phyloP scores from a whole-genome alignment of 1,140 invertebrate species.

The Stenopsyche tienmushanensis region DNA sequence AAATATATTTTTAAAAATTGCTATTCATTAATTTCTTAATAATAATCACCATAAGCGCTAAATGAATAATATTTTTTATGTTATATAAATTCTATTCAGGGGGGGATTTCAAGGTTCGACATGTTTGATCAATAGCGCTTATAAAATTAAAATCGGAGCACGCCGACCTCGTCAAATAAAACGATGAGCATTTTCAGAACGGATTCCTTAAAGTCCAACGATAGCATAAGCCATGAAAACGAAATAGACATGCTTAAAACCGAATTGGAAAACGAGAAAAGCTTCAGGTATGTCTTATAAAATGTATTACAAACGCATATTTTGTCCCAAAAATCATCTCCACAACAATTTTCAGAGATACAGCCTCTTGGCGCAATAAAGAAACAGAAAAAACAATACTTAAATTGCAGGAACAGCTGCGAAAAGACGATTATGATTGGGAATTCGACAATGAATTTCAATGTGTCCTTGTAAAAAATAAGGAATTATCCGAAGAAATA shows the following conservation, averaged over 20 bases:
- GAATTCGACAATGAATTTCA: constrained; percentile 49
- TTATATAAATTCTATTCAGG: too few relatives aligned
- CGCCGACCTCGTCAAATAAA: too few relatives aligned
- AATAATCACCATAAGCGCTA: too few relatives aligned
- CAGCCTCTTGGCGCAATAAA: constrained; percentile 51
- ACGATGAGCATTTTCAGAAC: constrained; percentile 31
- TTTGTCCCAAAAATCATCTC: constrained; percentile 10
- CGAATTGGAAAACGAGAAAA: constrained; percentile 55
- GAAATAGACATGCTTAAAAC: constrained; percentile 53
- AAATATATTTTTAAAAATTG: too few relatives aligned
- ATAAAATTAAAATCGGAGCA: too few relatives aligned
- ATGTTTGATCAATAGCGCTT: too few relatives aligned
- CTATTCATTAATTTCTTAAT: too few relatives aligned
- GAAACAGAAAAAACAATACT: constrained; percentile 53
- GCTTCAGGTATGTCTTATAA: constrained; percentile 46
- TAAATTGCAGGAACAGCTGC: constrained; percentile 51
- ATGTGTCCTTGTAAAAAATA: constrained; percentile 46
- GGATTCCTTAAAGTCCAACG: constrained; percentile 39
- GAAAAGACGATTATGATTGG: constrained; percentile 50
- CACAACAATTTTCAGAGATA: constrained; percentile 47
- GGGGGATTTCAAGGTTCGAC: too few relatives aligned
- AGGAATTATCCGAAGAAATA: constrained; percentile 48
- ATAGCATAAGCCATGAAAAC: constrained; percentile 43
- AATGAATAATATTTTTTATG: too few relatives aligned
- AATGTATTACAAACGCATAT: constrained; percentile 6